Evolutionary conservation across 2,113 vertebrate species (phyloP), one percentile per base, ranked within the genome.

Genomic region (Leptocoma aspasia): DNA sequence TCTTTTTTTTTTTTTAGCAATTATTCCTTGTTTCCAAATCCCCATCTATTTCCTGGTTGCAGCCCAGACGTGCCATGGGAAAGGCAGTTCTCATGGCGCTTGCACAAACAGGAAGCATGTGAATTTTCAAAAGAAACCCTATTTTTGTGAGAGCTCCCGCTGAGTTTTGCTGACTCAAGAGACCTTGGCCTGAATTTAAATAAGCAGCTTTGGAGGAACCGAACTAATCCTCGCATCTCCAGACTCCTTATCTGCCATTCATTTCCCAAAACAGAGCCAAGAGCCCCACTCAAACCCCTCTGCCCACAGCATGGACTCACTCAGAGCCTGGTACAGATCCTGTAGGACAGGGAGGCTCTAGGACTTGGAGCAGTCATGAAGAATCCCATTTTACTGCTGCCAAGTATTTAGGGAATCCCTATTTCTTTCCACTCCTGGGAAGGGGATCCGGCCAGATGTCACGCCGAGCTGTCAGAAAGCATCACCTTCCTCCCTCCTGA

Each of bases 31-130:
- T 75, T 93, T 83, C 93, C 95, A 96, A 81, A 93, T 61, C 71
- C 90, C 92, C 26, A 0, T 78, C 82, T 49, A 75, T 81, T 96
- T 97, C 95, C 94, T 96, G 95, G 92, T 97, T 45, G 52, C 90
- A 94, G 88, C 2, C 2, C 92, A 96, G 93, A 37, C 61, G 30
- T 82, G 73, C 95, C 95, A 95, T 96, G 96, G 95, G 96, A 96
- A 96, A 92, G 60, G 73, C 95, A 89, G 93, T 79, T 96, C 95
- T 95, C 90, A 96, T 92, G 12, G 92, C 17, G 8, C 70, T 93
- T 90, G 90, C 94, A 96, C 93, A 97, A 97, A 96, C 96, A 96
- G 96, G 95, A 97, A 97, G 92, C 92, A 93, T 69, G 90, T 21
- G 26, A 50, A 94, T 92, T 96, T 97, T 97, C 96, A 95, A 95